Conservation (phyloP, 53 echinoderm and acorn worm genomes). For the Patiria pectinifera region DNA sequence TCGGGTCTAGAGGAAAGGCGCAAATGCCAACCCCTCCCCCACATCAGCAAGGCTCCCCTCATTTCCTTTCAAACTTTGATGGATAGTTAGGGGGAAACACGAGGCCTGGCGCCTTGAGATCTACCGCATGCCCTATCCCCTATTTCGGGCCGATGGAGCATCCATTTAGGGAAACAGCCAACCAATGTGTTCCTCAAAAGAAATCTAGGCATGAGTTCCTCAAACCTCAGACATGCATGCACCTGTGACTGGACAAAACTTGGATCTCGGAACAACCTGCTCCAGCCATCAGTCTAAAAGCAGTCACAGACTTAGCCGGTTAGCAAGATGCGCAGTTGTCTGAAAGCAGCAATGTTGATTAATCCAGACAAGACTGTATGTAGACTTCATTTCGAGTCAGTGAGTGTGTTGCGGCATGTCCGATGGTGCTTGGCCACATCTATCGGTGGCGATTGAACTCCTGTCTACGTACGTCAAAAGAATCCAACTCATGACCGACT, state of each 20-base stretch:
- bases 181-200: not conserved
- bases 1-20: no score
- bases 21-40: no score
- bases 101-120: not conserved
- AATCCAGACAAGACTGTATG: not conserved
- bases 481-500: not conserved
- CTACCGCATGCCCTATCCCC: not conserved
- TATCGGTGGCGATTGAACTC: not conserved
- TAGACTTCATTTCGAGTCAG: no score
- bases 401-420: no score
- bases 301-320: not conserved
- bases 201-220: no score
- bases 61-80: no score
- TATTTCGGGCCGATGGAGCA: not conserved
- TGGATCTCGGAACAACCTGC: not conserved
- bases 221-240: not conserved
- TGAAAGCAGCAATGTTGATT: not conserved
- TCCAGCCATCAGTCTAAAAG: not conserved
- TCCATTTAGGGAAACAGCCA: not conserved
- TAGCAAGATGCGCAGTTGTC: not conserved
- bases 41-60: no score
- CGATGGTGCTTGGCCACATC: no score
- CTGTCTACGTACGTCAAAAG: not conserved
- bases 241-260: slow-evolving; percentile 3
- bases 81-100: not conserved